Percentiles rank a stretch among this genome's conserved stretches.
phyloP scores from a whole-genome alignment of 2,888 invertebrate genomes.

The Hemistola chrysoprasaria region DNA sequence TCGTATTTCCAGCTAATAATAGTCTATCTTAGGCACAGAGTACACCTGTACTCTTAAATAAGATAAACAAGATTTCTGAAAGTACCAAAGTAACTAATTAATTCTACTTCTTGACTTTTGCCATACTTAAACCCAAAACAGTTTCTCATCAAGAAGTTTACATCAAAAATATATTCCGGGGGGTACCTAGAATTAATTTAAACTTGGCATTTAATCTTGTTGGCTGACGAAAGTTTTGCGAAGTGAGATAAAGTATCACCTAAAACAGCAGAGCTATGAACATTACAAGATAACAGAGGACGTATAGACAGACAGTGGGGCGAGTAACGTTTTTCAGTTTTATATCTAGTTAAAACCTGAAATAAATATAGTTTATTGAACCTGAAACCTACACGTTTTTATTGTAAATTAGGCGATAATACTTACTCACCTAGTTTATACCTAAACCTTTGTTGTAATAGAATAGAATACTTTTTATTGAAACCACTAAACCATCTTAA shows the following conservation, averaged over 20 bases:
- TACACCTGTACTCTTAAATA: neutral
- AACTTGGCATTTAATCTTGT: slow-evolving; percentile 78
- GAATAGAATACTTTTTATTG: too few species aligned
- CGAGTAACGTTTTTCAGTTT: too few species aligned
- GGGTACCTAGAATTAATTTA: slow-evolving; percentile 72
- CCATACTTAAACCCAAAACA: slow-evolving; percentile 27
- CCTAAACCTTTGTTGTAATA: too few species aligned
- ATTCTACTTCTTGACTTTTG: slow-evolving; percentile 22
- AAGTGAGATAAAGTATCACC: slow-evolving; percentile 74
- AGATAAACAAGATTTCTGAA: slow-evolving; percentile 12
- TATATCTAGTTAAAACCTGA: too few species aligned
- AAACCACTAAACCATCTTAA: too few species aligned
- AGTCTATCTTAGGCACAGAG: too few species aligned
- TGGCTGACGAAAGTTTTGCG: slow-evolving; percentile 67
- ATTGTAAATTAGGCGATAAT: too few species aligned
- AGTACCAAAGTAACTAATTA: slow-evolving; percentile 18
- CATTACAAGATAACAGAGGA: slow-evolving; percentile 53
- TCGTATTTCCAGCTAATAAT: too few species aligned
- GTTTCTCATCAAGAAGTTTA: slow-evolving; percentile 47
- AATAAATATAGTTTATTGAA: too few species aligned
- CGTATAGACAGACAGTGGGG: slow-evolving; percentile 37
- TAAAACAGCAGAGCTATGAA: slow-evolving; percentile 61
- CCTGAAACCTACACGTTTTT: too few species aligned
- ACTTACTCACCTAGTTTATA: too few species aligned
- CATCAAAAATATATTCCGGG: slow-evolving; percentile 58